Conservation (phyloP, 30 jellyfish, hydroid and myxozoan species). For the Chrysaora quinquecirrha region DNA sequence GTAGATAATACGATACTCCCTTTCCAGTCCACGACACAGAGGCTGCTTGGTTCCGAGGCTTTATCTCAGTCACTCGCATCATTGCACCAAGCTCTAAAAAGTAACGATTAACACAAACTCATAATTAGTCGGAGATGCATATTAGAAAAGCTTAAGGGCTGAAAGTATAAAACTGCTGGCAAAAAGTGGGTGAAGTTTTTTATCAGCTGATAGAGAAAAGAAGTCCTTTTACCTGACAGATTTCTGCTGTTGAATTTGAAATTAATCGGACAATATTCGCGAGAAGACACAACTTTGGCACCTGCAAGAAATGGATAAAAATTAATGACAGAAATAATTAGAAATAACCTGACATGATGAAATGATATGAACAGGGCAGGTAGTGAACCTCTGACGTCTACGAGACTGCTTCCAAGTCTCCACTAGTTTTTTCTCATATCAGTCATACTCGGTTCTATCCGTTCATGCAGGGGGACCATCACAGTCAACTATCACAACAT, state of each 20-base stretch:
- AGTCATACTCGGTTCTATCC: no score
- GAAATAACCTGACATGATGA: constrained; percentile 4
- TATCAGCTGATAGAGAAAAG: no score
- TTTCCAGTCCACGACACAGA: constrained; percentile 98
- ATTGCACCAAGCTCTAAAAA: constrained; percentile 88
- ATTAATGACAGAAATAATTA: neutral
- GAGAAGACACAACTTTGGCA: constrained; percentile 87
- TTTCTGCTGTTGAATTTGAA: constrained; percentile 89
- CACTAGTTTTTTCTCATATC: no score
- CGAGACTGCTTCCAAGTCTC: no score
- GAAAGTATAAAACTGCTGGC: no score
- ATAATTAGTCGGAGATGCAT: no score
- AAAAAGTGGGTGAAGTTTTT: no score
- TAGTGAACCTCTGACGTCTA: no score
- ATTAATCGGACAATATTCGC: constrained; percentile 90
- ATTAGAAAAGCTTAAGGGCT: no score
- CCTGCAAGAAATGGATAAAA: constrained; percentile 41
- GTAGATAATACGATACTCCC: constrained; percentile 86
- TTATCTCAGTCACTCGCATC: constrained; percentile 91
- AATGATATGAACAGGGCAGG: neutral
- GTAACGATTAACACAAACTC: no score
- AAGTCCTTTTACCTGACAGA: constrained; percentile 94
- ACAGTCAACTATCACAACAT: no score
- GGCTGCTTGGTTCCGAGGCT: constrained; percentile 88
- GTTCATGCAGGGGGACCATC: no score